phyloP scores from a whole-genome alignment of 2,113 vertebrate species.

The Gracilinanus agilis region DNA sequence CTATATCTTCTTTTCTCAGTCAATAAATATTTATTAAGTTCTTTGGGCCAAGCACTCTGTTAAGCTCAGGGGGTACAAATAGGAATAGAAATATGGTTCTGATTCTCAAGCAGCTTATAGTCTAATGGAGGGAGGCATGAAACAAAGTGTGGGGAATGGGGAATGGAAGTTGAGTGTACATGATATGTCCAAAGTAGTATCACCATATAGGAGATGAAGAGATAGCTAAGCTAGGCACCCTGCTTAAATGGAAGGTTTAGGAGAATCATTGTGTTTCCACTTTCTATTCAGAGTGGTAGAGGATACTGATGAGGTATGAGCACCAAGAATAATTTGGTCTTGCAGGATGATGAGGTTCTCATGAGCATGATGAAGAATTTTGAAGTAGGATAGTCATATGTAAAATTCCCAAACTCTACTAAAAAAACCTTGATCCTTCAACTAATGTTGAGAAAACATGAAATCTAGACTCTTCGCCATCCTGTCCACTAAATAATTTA shows the following conservation, averaged over 20 bases:
- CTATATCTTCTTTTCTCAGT: not conserved
- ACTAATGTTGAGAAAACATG: not conserved
- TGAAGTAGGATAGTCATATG: not conserved
- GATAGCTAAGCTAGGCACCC: not conserved
- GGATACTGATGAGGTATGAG: not conserved
- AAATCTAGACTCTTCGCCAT: not conserved
- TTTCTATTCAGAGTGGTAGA: not conserved
- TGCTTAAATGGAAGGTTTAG: not conserved
- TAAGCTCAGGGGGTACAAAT: not conserved
- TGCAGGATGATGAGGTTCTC: not conserved
- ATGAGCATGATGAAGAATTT: not conserved
- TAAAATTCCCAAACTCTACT: not conserved
- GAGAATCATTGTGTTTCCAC: not conserved
- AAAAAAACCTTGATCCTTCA: not conserved
- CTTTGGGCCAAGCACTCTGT: not conserved
- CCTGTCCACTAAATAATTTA: not conserved
- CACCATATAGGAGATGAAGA: not conserved
- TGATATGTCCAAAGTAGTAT: not conserved
- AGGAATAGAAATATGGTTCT: not conserved
- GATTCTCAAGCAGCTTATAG: not conserved
- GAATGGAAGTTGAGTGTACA: not conserved
- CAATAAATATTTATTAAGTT: not conserved
- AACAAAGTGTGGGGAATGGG: not conserved
- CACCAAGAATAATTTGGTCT: not conserved
- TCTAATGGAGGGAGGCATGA: not conserved